Evolutionary conservation across 2,113 vertebrate genomes (phyloP).

Genomic region (Saccopteryx bilineata): DNA sequence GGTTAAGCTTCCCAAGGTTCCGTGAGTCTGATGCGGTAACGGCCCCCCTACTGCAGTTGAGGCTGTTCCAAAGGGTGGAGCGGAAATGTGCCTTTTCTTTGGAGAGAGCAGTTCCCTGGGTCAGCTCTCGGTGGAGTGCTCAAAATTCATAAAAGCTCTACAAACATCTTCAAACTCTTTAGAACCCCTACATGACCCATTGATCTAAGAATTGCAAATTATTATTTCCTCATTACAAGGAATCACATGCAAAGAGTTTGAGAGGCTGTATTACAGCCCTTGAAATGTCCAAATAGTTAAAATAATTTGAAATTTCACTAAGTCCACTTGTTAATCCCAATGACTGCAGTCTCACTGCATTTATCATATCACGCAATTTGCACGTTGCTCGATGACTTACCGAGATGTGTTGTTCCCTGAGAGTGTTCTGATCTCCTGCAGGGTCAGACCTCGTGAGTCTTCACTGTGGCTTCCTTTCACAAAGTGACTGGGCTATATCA

Average conservation of each 20-base stretch:
- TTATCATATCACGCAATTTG: not conserved
- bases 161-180: not conserved
- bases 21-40: not conserved
- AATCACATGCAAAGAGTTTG: constrained; percentile 4
- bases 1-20: not conserved
- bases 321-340: not conserved
- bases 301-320: constrained; percentile 25
- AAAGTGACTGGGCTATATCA: not conserved
- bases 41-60: not conserved
- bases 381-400: not conserved
- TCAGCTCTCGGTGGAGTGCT: not conserved
- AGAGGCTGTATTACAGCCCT: not conserved
- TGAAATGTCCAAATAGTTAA: not conserved
- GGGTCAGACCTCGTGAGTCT: not conserved
- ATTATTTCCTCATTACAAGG: constrained; percentile 34
- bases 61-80: not conserved
- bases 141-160: constrained; percentile 5
- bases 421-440: not conserved
- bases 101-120: not conserved
- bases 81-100: not conserved
- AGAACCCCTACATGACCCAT: constrained; percentile 11
- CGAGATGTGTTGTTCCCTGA: not conserved
- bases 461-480: not conserved
- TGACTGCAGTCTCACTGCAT: not conserved
- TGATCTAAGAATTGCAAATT: not conserved